Evolutionary conservation across 2,888 invertebrate genomes (phyloP), one percentile per base, ranked within the genome.

Genomic region (Diaperis boleti): DNA sequence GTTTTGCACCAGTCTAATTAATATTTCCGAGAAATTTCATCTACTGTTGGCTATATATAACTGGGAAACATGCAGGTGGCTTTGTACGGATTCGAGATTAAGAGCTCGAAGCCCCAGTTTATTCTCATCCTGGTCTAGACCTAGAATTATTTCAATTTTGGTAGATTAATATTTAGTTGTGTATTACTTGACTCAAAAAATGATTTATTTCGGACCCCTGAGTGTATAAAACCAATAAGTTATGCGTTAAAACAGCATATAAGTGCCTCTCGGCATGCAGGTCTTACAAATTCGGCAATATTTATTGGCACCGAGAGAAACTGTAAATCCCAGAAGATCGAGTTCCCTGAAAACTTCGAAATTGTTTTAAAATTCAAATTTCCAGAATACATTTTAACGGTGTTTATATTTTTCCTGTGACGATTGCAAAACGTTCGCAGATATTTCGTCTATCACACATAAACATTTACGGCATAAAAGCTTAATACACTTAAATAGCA

Each of bases 321-420:
- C 49, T 49, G 59, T 41, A 59, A 59, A 59, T 59, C 59, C 59
- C 59, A 14, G 29, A 59, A 59, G 59, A 59, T 59, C 59, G 59
- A 59, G 47, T 59, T 49, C 49, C 41, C 45, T 41, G 59, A 59
- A 59, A 59, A 59, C 59, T 59, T 59, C 49, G 49, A 59, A 59
- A 59, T 59, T 59, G 59, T 59, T 59, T 59, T 59, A 59, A 59
- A 59, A 59, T 59, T 59, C 59, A 59, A 59, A 59, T 59, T 59
- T 59, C 20, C 31, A 17, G 59, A 59, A 59, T 59, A 59, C 49
- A 59, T 59, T 59, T 59, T 49, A 49, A 49, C 10, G 47, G 29
- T 59, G 59, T 59, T 59, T 59, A 59, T 59, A 49, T 59, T 49
- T 59, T 49, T 49, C 26, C 45, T 22, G 33, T 31, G 49, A 31